Evolutionary conservation across 2,888 invertebrate genomes (phyloP), one percentile per base, ranked within the genome.

Genomic region (Calameuta pallipes): DNA sequence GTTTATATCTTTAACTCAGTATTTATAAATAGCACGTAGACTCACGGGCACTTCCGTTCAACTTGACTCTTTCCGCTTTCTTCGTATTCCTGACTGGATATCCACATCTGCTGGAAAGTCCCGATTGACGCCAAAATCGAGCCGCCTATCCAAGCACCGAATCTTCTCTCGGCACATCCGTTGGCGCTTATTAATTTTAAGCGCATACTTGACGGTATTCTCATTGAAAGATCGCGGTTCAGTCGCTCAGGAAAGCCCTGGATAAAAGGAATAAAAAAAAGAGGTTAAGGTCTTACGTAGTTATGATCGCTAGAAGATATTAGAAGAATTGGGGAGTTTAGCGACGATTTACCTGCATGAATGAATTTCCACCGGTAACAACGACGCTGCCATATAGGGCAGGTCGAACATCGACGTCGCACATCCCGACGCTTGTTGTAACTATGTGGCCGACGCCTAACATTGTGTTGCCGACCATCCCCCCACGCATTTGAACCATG

Each of bases 81-180:
- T 88, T 99, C 99, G 91, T 99, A 99, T 92, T 99, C 99, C 91
- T 99, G 98, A 86, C 98, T 98, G 0, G 98, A 98, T 86, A 99
- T 98, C 99, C 99, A 99, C 98, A 99, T 98, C 92, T 99, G 99
- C 90, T 99, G 99, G 93, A 99, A 99, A 33, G 99, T 98, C 11
- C 99, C 99, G 88, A 99, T 96, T 0, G 99, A 99, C 0, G 99
- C 99, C 75, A 99, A 93, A 87, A 99, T 99, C 0, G 99, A 99
- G 4, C 99, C 99, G 56, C 97, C 99, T 82, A 99, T 99, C 99
- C 99, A 99, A 0, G 99, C 96, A 9, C 99, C 99, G 92, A 98
- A 99, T 78, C 98, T 93, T 74, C 99, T 92, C 92, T 99, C 99
- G 1, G 96, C 95, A 74, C 96, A 96, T 73, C 98, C 96, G 87